Percentiles rank a stretch among this genome's conserved stretches.
These are phyloP conservation scores for Drosophila repletoides DNA, from an alignment of 1,140 invertebrate species.

Conservation along the genomic window DNA sequence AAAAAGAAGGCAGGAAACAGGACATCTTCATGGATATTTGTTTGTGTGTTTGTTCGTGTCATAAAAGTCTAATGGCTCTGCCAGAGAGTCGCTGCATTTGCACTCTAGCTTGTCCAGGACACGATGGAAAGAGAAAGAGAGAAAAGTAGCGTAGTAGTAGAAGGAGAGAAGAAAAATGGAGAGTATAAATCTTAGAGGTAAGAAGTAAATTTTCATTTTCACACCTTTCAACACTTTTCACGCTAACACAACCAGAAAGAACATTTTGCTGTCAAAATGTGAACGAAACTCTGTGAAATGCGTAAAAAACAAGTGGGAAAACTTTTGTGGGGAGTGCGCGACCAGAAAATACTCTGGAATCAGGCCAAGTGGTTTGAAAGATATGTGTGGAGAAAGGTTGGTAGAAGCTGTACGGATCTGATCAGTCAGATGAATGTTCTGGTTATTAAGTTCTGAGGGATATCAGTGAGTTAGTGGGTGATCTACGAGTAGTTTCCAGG, in stretches of 20 bases:
- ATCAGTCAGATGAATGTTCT: too few relatives aligned
- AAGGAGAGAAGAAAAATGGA: slow-evolving; percentile 38
- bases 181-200: slow-evolving; percentile 72
- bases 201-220: slow-evolving; percentile 81
- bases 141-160: neutral
- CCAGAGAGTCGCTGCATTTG: slow-evolving; percentile 30
- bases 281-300: slow-evolving; percentile 29
- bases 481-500: too few relatives aligned
- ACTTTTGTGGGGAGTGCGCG: too few relatives aligned
- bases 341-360: too few relatives aligned
- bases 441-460: too few relatives aligned
- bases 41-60: slow-evolving; percentile 1
- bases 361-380: too few relatives aligned
- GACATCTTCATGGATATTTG: slow-evolving; percentile 4
- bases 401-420: too few relatives aligned
- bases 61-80: slow-evolving; percentile 20
- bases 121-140: neutral
- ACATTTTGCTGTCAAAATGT: slow-evolving; percentile 74
- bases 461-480: too few relatives aligned
- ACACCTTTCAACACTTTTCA: slow-evolving; percentile 81
- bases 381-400: too few relatives aligned
- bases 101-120: neutral
- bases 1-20: neutral
- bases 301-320: slow-evolving; percentile 42
- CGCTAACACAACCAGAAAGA: slow-evolving; percentile 80